These are phyloP conservation scores for Pteruthius melanotis DNA, from an alignment of 2,113 vertebrate species.

Conservation along the genomic window DNA sequence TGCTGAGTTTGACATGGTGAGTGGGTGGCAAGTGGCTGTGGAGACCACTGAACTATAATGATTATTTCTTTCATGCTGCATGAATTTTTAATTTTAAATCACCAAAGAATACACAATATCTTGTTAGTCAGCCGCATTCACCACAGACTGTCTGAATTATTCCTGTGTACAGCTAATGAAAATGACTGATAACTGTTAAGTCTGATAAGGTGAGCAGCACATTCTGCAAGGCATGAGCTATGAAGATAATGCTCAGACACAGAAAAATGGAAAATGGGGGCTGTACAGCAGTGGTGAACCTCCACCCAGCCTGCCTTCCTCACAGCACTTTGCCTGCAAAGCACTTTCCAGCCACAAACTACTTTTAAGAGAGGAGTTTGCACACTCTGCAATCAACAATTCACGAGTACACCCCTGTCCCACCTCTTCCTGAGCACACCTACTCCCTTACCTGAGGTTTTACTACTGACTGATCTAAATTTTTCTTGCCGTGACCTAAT, in stretches of 20 bases:
- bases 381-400: not conserved
- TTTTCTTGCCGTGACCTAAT: not conserved
- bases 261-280: not conserved
- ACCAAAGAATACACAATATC: slow-evolving; percentile 23
- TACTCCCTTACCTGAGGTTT: not conserved
- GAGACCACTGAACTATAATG: slow-evolving; percentile 58
- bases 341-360: not conserved
- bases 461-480: not conserved
- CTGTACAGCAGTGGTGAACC: fast-evolving
- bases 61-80: slow-evolving; percentile 39
- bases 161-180: not conserved
- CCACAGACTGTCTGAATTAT: not conserved
- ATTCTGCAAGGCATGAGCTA: not conserved
- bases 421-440: not conserved
- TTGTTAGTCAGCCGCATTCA: slow-evolving; percentile 25
- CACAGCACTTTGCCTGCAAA: not conserved
- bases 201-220: not conserved
- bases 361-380: not conserved
- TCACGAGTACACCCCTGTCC: not conserved
- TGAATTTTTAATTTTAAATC: slow-evolving; percentile 59
- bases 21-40: slow-evolving; percentile 54
- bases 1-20: slow-evolving; percentile 46
- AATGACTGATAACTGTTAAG: not conserved
- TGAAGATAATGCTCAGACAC: not conserved
- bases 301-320: not conserved